Evolutionary conservation across 2,797 vertebrate genomes (phyloP).

Genomic region (Paedocypris micromegethes): DNA sequence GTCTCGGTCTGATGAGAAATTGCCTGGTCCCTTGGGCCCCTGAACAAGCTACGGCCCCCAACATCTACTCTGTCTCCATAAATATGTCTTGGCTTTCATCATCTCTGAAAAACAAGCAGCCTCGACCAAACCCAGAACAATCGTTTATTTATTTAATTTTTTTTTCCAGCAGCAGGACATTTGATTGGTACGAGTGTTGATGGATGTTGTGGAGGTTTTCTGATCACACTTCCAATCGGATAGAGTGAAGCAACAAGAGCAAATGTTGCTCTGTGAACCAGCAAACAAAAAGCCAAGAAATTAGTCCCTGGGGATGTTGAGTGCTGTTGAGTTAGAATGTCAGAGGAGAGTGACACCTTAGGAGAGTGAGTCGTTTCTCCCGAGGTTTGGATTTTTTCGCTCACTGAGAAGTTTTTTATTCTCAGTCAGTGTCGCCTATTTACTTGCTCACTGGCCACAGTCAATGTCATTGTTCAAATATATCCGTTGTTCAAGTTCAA

Average conservation of each 20-base stretch:
- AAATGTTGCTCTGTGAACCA: conserved; percentile 64
- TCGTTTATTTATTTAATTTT: conserved; percentile 51
- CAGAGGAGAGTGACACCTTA: no score
- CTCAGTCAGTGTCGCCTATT: no score
- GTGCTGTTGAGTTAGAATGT: no score
- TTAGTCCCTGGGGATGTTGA: no score
- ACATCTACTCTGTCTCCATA: conserved; percentile 61
- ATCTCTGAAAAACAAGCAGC: conserved; percentile 53
- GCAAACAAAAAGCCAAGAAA: conserved; percentile 37
- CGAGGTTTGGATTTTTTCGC: no score
- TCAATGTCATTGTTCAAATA: no score
- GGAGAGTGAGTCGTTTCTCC: no score
- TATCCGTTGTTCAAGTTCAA: no score
- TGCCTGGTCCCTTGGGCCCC: conserved; percentile 30
- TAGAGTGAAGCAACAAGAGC: conserved; percentile 72
- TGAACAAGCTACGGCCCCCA: conserved; percentile 42
- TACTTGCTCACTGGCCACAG: no score
- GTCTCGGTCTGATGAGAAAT: conserved; percentile 48
- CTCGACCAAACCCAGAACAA: conserved; percentile 42
- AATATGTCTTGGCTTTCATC: conserved; percentile 70
- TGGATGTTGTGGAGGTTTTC: conserved; percentile 74
- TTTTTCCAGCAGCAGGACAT: conserved; percentile 47
- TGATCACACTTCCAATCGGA: conserved; percentile 77
- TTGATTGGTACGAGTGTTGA: conserved; percentile 74
- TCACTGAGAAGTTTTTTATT: no score